A percentile compares a stretch with the other conserved stretches of the same genome.
Evolutionary conservation across 2,888 invertebrate species (phyloP).

Genomic region (Orthosia cruda): DNA sequence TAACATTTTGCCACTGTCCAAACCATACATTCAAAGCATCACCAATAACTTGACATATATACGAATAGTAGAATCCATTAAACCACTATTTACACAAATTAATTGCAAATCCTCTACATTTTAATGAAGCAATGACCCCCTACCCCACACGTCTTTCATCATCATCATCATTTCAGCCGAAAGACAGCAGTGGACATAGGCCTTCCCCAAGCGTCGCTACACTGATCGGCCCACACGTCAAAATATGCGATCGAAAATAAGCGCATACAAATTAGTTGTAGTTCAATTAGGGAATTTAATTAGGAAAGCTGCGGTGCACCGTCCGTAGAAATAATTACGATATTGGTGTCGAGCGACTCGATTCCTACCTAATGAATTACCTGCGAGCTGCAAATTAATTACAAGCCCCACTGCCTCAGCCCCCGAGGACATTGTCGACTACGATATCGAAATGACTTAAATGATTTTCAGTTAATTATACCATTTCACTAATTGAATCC

Average conservation of each 20-base stretch:
- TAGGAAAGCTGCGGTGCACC: slow-evolving; percentile 74
- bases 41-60: slow-evolving; percentile 2
- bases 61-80: neutral
- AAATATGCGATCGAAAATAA: slow-evolving; percentile 53
- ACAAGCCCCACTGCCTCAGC: slow-evolving; percentile 71
- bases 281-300: slow-evolving; percentile 83
- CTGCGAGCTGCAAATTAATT: slow-evolving; percentile 81
- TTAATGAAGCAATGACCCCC: slow-evolving; percentile 29
- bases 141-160: slow-evolving; percentile 32
- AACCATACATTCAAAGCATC: neutral
- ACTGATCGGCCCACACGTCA: no score
- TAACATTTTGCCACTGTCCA: neutral
- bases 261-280: slow-evolving; percentile 75
- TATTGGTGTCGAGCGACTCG: slow-evolving; percentile 73
- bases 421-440: slow-evolving; percentile 67
- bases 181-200: no score
- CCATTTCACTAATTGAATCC: slow-evolving; percentile 63
- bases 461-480: slow-evolving; percentile 69
- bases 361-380: slow-evolving; percentile 82
- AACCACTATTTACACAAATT: slow-evolving; percentile 13
- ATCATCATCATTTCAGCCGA: no score
- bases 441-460: slow-evolving; percentile 66
- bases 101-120: slow-evolving; percentile 20
- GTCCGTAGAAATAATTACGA: slow-evolving; percentile 75
- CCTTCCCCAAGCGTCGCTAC: no score